These are phyloP conservation scores for Ceratosolen fusciceps DNA, from an alignment of 1,140 invertebrate species.

Conservation along the genomic window DNA sequence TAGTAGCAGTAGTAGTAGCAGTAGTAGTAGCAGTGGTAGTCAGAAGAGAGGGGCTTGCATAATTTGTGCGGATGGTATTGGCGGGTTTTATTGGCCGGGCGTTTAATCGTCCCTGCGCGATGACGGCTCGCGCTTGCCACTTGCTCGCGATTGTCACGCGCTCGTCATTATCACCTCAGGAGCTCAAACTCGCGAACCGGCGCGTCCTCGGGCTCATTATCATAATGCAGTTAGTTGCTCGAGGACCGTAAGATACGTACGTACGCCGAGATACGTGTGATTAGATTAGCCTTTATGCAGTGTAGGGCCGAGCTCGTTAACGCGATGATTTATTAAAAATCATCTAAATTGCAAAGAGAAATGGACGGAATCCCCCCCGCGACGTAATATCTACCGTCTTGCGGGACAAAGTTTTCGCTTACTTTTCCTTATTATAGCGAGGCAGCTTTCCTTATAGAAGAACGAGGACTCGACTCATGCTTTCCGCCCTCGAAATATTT, in stretches of 20 bases:
- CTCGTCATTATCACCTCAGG: conserved; percentile 11
- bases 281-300: background rate
- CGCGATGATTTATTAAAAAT: background rate
- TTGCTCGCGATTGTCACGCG: conserved; percentile 33
- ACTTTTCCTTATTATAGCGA: too few relatives aligned
- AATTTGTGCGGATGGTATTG: conserved; percentile 21
- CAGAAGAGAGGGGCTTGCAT: background rate
- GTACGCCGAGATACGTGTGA: background rate
- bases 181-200: background rate
- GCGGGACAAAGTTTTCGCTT: too few relatives aligned
- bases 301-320: background rate
- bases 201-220: conserved; percentile 21
- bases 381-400: too few relatives aligned
- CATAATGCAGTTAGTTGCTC: conserved; percentile 1
- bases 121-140: conserved; percentile 10
- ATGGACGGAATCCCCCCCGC: too few relatives aligned
- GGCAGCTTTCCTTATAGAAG: too few relatives aligned
- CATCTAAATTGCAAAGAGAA: too few relatives aligned
- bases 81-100: conserved; percentile 7
- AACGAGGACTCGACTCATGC: too few relatives aligned
- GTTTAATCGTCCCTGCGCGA: conserved; percentile 15
- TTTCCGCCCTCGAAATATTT: too few relatives aligned
- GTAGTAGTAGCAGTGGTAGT: too few relatives aligned
- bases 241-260: background rate
- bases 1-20: too few relatives aligned